Base-by-base conservation (phyloP, 2,113 vertebrate genomes). In the Chaetura pelagica region DNA sequence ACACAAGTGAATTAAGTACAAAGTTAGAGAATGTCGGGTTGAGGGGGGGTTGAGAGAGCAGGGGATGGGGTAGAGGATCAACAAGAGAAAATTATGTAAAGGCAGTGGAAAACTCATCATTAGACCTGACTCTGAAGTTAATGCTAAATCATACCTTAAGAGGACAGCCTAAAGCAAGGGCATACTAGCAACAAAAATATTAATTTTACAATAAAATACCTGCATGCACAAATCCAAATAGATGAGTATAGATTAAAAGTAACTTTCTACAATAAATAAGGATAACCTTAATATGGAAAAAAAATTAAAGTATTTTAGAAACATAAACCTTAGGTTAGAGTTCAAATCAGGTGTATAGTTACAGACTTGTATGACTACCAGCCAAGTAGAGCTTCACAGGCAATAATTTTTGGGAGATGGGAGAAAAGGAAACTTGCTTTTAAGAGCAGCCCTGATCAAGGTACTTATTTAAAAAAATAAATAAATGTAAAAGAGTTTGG, bases 21-120 rank as follows among this genome's bases (percentile, higher is more conserved):
- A 69, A 67, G 22, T 52, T 38, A 66, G 29, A 11, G 18, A 9
- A 19, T 48, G 46, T 6, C 20, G 46, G 46, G 46, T 48, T 42
- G 40, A 10, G 46, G 46, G 46, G 18, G 16, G 46, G 18, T 2
- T 2, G 2, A 9, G 4, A 6, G 27, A 16, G 14, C 2, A 18
- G 6, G 5, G 12, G 13, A 2, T 2, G 20, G 18, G 5, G 58
- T 21, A 15, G 22, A 14, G 6, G 46, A 19, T 48, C 10, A 78
- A 16, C 6, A 68, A 79, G 30, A 44, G 24, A 13, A 3, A 11
- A 58, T 51, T 7, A 44, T 38, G 27, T 49, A 54, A 91, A 62
- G 35, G 29, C 17, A 59, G 14, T 55, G 30, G 34, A 84, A 89
- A 92, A 59, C 15, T 62, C 42, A 42, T 72, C n/a, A 54, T 81